A percentile compares a stretch with the other conserved stretches of the same genome.
These are phyloP conservation scores for Diaprepes abbreviatus DNA, from an alignment of 2,888 invertebrate genomes.

Conservation along the genomic window DNA sequence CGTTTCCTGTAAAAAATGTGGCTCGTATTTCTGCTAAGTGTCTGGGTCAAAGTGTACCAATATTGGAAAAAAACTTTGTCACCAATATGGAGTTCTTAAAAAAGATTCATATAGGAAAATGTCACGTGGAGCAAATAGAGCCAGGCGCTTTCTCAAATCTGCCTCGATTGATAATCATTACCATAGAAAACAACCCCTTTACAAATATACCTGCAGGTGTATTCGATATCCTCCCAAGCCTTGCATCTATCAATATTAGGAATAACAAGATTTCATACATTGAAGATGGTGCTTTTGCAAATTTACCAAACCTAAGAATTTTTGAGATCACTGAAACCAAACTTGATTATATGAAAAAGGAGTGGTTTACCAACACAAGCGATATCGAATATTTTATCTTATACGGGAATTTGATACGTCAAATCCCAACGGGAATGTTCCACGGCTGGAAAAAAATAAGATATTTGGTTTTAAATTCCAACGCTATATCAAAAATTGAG, in stretches of 20 bases:
- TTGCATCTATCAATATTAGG: neutral
- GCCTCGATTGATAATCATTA: neutral
- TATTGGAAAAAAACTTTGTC: neutral
- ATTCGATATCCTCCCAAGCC: neutral
- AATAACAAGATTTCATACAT: neutral
- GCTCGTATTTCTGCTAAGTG: neutral
- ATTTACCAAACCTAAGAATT: neutral
- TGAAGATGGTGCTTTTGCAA: neutral
- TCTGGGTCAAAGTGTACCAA: neutral
- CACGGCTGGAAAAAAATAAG: neutral
- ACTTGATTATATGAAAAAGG: neutral
- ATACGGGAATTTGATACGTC: neutral
- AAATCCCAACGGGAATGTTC: neutral
- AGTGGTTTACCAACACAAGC: neutral
- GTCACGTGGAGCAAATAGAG: neutral
- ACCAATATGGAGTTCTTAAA: neutral
- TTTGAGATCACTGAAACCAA: neutral
- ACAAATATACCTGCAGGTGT: neutral
- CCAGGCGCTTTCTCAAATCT: constrained; percentile 1
- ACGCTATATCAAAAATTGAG: neutral
- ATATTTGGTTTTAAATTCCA: neutral
- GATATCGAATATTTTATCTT: neutral
- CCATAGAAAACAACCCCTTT: neutral
- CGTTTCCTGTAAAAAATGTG: neutral
- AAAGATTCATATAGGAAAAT: neutral